These are phyloP conservation scores for Lemur catta DNA, from an alignment of 2,797 vertebrate species.

Conservation along the genomic window DNA sequence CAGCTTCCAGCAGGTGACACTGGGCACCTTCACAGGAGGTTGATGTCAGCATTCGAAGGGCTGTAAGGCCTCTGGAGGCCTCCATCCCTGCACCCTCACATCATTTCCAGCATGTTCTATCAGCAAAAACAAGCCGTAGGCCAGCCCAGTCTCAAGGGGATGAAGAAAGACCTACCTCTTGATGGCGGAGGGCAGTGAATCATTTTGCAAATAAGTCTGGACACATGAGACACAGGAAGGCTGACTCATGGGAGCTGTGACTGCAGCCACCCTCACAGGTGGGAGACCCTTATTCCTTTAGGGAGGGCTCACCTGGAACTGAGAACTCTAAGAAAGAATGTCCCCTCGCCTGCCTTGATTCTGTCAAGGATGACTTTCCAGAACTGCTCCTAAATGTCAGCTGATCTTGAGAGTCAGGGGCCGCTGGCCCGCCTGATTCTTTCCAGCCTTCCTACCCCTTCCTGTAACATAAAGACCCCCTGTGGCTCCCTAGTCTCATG, in stretches of 20 bases:
- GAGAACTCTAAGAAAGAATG: background rate
- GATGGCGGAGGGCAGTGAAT: background rate
- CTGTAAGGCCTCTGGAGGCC: background rate
- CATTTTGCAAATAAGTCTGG: background rate
- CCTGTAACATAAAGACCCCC: background rate
- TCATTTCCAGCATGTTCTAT: background rate
- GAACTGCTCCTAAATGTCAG: background rate
- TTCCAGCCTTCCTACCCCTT: background rate
- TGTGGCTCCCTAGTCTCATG: background rate
- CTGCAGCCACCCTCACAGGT: background rate
- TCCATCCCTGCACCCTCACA: background rate
- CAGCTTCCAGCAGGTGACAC: background rate
- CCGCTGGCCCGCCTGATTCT: background rate
- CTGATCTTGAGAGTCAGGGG: too few species aligned
- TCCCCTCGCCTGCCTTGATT: background rate
- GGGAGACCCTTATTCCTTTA: background rate
- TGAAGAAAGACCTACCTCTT: background rate
- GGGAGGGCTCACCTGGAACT: background rate
- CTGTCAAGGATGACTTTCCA: background rate
- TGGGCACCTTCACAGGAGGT: background rate
- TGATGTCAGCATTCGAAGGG: background rate
- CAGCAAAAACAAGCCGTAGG: background rate
- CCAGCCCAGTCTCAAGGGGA: background rate
- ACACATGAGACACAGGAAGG: background rate
- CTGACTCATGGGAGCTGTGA: background rate